Conservation (phyloP, 2,113 vertebrate genomes). For the Pimephales promelas region DNA sequence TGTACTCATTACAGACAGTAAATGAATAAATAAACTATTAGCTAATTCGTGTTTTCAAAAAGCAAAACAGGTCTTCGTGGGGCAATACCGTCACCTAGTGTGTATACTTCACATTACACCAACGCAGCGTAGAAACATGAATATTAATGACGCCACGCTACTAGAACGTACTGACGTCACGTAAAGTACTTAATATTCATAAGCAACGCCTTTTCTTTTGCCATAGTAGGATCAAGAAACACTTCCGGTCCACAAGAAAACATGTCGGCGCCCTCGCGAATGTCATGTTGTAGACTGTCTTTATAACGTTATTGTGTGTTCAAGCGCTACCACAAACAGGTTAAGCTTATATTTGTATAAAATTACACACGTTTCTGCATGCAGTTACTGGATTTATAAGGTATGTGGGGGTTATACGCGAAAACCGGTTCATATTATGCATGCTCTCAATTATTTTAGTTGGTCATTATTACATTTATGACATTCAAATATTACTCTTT, state of each 20-base stretch:
- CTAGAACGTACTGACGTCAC: not conserved
- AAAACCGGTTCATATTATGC: not conserved
- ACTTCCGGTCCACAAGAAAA: conserved; percentile 62
- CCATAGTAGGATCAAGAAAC: conserved; percentile 2
- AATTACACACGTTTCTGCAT: not conserved
- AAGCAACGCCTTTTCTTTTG: conserved; percentile 50
- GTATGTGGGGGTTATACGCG: not conserved
- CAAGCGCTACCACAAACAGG: not conserved
- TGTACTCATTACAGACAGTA: too few species aligned
- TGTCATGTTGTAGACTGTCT: conserved; percentile 64
- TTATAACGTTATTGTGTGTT: not conserved
- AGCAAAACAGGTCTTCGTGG: not conserved
- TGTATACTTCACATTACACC: not conserved
- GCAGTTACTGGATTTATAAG: conserved; percentile 13
- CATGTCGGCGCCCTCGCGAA: conserved; percentile 69
- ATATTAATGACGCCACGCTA: not conserved
- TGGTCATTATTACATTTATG: too few species aligned
- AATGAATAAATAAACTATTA: too few species aligned
- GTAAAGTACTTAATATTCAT: conserved; percentile 30
- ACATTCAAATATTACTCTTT: too few species aligned
- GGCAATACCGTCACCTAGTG: conserved; percentile 23
- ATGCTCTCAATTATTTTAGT: too few species aligned
- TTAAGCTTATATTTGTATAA: not conserved
- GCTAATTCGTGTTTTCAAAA: not conserved
- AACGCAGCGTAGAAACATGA: too few species aligned